Conservation (phyloP, 2,113 vertebrate species). For the Xyliphius kryptos region DNA sequence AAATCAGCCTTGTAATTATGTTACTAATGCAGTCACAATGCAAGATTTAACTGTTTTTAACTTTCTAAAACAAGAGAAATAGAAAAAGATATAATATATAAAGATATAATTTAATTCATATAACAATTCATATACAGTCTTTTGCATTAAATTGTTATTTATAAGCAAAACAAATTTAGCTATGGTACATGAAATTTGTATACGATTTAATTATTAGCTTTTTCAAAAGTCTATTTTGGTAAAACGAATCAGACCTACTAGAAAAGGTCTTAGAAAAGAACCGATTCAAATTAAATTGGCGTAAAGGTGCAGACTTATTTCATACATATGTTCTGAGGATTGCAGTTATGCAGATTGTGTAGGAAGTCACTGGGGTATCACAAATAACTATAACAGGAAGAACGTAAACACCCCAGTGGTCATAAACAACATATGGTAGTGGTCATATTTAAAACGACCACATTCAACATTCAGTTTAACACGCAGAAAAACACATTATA, state of each 20-base stretch:
- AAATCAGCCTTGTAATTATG: no score
- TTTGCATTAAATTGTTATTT: slow-evolving; percentile 35
- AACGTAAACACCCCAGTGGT: slow-evolving; percentile 11
- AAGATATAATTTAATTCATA: no score
- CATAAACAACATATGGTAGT: slow-evolving; percentile 22
- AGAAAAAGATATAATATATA: no score
- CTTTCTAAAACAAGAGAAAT: no score
- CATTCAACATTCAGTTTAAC: slow-evolving; percentile 16
- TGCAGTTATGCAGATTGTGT: slow-evolving; percentile 4
- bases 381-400: slow-evolving; percentile 36
- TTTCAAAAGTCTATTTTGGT: background rate
- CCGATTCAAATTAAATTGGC: slow-evolving; percentile 13
- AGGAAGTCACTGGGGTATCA: background rate
- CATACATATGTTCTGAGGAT: background rate
- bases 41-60: no score
- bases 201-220: slow-evolving; percentile 29
- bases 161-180: slow-evolving; percentile 35
- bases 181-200: slow-evolving; percentile 18
- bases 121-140: no score
- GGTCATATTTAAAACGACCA: slow-evolving; percentile 16
- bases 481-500: slow-evolving; percentile 33
- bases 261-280: slow-evolving; percentile 8
- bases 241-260: background rate
- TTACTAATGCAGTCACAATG: no score
- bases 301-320: background rate